Base-by-base conservation (phyloP, 2,888 invertebrate species). In the Himalopsyche tibetana region DNA sequence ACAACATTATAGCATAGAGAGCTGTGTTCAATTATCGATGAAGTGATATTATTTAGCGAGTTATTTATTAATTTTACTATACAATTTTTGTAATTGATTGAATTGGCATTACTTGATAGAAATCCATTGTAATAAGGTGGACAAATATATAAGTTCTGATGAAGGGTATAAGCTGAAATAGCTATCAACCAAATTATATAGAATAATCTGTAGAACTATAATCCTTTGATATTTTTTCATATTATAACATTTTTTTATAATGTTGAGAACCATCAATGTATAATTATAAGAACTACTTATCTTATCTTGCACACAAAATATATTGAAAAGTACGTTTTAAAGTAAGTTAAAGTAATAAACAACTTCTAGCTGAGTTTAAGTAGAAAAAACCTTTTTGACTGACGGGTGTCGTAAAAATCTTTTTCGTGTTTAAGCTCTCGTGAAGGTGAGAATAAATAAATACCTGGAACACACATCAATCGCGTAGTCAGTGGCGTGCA, bases 361-460 rank as follows among this genome's bases (percentile, higher is more conserved):
- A 69, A 69, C 69, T 36, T 69, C n/a, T 69, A 28, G 19, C 12
- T 36, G 36, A 28, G 11, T 69, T 19, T 69, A 69, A 69, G 45
- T 51, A 51, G 63, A 63, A 74, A 74, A 38, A 74, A 74, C 74
- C 74, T 74, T 74, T 74, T 74, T 74, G 74, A 74, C 28, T 74
- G 74, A 74, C 74, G 74, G 74, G 74, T 74, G 38, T 74, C 74
- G 74, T 74, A 74, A 74, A 74, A 74, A 74, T 74, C 74, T 74
- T 74, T 74, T 74, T 74, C 36, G 74, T 74, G 51, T 80, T 80
- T 45, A 51, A 42, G 51, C 51, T 40, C 80, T 55, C 79, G 40
- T 40, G 28, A n/a, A 84, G 80, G 80, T 79, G 80, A 55, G 80
- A 84, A 84, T 79, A 79, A 74, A 79, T 83, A 84, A 84, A 84